Evolutionary conservation across 2,888 invertebrate species (phyloP).

Genomic region (Latheticus oryzae): DNA sequence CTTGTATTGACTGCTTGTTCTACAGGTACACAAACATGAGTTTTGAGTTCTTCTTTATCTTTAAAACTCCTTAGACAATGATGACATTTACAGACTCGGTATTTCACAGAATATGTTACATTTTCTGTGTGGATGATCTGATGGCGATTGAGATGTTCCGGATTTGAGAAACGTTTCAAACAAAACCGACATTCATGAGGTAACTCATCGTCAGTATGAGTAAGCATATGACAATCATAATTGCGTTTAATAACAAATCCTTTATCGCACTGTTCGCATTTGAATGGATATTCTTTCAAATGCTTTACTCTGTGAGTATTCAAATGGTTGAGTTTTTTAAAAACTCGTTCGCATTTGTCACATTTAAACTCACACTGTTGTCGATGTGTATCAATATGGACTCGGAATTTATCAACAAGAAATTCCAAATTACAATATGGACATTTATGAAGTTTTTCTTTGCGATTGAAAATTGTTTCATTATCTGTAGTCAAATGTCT

Average conservation of each 20-base stretch:
- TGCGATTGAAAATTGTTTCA: slow-evolving; percentile 45
- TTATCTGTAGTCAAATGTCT: slow-evolving; percentile 28
- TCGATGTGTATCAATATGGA: slow-evolving; percentile 53
- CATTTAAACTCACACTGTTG: slow-evolving; percentile 54
- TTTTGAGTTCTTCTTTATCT: slow-evolving; percentile 49
- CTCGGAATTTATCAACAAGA: slow-evolving; percentile 47
- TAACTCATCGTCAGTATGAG: slow-evolving; percentile 53
- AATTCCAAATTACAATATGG: slow-evolving; percentile 52
- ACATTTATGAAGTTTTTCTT: slow-evolving; percentile 53
- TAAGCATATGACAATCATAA: slow-evolving; percentile 57
- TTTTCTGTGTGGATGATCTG: slow-evolving; percentile 57
- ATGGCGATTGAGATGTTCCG: slow-evolving; percentile 57
- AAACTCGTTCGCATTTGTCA: slow-evolving; percentile 56
- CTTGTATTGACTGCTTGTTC: slow-evolving; percentile 40
- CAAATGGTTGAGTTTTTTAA: slow-evolving; percentile 56
- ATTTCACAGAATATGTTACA: slow-evolving; percentile 55
- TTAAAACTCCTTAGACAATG: slow-evolving; percentile 55
- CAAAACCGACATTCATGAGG: slow-evolving; percentile 56
- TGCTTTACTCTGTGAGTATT: slow-evolving; percentile 57
- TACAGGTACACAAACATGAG: slow-evolving; percentile 52
- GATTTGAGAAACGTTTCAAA: slow-evolving; percentile 56
- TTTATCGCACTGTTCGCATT: slow-evolving; percentile 56
- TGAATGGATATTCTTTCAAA: slow-evolving; percentile 57
- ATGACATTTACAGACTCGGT: slow-evolving; percentile 53
- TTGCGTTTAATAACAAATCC: slow-evolving; percentile 57